Evolutionary conservation across 2,888 invertebrate species (phyloP).

Genomic region (Apotomis capreana): DNA sequence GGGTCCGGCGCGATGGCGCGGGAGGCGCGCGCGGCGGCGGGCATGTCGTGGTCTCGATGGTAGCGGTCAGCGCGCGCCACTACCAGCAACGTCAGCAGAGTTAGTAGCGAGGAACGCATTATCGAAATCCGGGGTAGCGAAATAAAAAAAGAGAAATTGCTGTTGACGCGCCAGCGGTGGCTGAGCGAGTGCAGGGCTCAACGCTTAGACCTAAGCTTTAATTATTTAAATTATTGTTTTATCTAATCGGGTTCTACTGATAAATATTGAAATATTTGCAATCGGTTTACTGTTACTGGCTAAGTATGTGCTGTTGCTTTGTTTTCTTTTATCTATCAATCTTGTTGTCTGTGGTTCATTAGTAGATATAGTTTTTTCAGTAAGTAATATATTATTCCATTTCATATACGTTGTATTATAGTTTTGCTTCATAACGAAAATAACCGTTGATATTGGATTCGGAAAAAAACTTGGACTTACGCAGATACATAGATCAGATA

Average conservation of each 20-base stretch:
- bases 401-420: too few species aligned
- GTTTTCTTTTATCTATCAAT: too few species aligned
- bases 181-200: constrained; percentile 1
- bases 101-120: constrained; percentile 6
- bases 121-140: not conserved
- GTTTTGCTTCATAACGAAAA: too few species aligned
- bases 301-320: too few species aligned
- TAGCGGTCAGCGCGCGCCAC: constrained; percentile 40
- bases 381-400: too few species aligned
- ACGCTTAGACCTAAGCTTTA: not conserved
- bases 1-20: constrained; percentile 6
- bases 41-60: constrained; percentile 42
- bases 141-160: not conserved
- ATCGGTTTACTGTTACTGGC: not conserved
- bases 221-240: not conserved
- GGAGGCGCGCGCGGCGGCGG: not conserved
- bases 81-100: constrained; percentile 37
- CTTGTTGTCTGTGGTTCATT: too few species aligned
- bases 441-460: too few species aligned
- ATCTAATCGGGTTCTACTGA: constrained; percentile 12
- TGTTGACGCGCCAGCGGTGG: not conserved
- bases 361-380: too few species aligned
- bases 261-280: not conserved
- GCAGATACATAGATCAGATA: too few species aligned
- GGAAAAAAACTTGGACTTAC: too few species aligned